Conservation (phyloP, 2,888 invertebrate genomes). For the Crossocerus cetratus region DNA sequence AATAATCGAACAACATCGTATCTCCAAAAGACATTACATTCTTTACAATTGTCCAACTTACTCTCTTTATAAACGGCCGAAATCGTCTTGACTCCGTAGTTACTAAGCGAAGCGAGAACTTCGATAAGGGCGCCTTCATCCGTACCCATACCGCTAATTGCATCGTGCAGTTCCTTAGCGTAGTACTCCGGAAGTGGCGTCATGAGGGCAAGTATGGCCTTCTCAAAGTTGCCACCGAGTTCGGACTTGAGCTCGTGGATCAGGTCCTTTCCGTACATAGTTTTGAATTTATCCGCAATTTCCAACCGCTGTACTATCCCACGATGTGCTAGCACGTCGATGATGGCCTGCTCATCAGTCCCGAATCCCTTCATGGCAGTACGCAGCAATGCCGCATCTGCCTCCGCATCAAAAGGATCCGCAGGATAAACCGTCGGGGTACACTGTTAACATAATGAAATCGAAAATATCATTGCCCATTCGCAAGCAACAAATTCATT, state of each 20-base stretch:
- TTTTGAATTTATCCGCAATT: slow-evolving; percentile 89
- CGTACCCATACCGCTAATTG: slow-evolving; percentile 83
- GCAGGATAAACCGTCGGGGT: slow-evolving; percentile 87
- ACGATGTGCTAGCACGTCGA: slow-evolving; percentile 88
- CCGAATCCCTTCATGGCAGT: slow-evolving; percentile 96
- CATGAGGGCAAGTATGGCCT: slow-evolving; percentile 89
- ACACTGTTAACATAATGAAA: slow-evolving; percentile 77
- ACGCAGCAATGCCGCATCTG: slow-evolving; percentile 89
- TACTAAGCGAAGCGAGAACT: slow-evolving; percentile 91
- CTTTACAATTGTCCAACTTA: slow-evolving; percentile 81
- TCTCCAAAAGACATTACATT: too few relatives aligned
- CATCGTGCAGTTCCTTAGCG: slow-evolving; percentile 89
- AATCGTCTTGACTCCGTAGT: slow-evolving; percentile 89
- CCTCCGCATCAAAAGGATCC: slow-evolving; percentile 87
- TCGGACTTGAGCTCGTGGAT: slow-evolving; percentile 92
- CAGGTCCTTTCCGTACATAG: slow-evolving; percentile 91
- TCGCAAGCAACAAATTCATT: neutral
- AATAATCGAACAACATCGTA: too few relatives aligned
- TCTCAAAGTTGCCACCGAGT: slow-evolving; percentile 92
- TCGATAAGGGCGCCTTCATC: slow-evolving; percentile 89
- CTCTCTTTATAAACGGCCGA: slow-evolving; percentile 87
- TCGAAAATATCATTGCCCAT: neutral
- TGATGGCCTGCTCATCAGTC: slow-evolving; percentile 93
- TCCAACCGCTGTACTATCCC: slow-evolving; percentile 91
- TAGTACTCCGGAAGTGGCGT: slow-evolving; percentile 91